Evolutionary conservation across 2,113 vertebrate species (phyloP), one percentile per base, ranked within the genome.

Genomic region (Pavo muticus): DNA sequence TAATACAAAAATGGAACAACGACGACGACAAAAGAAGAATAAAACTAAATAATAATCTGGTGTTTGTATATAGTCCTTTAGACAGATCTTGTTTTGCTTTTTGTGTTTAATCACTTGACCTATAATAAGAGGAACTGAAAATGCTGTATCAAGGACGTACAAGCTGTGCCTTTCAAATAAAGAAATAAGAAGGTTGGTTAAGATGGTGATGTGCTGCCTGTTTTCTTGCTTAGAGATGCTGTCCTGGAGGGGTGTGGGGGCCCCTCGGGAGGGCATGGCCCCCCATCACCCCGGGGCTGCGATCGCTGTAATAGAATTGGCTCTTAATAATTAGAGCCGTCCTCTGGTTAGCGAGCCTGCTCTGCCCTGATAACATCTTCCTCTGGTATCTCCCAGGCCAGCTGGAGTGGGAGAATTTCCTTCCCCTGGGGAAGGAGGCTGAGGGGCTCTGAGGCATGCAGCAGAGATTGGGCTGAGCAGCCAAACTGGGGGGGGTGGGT

Each of bases 101-200:
- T 94, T 96, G 97, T 97, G 97, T 97, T 97, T 94, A 92, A 97
- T 97, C 95, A 96, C 96, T 96, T 94, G 96, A 95, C 97, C 96
- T 96, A 94, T 95, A 92, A 73, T 32, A 94, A 96, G 97, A 97
- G 94, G 96, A 97, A 97, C 93, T 95, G 93, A 91, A 95, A 94
- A 95, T 93, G 94, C 97, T 97, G 98, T 97, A 93, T 96, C 82
- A 89, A 97, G 97, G 97, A 96, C 96, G 98, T 98, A 96, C 95
- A 97, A 97, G 97, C 97, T 97, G 98, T 98, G 98, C 98, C 98
- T 98, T 98, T 98, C 97, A 97, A 98, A 98, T 98, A 98, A 98
- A 98, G 96, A 97, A 92, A 96, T 98, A 96, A 96, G 97, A 98
- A 97, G 98, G 98, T 98, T 93, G 95, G 95, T 93, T 93, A 95